Base-by-base conservation (phyloP, 2,797 vertebrate genomes). In the Pseudopleuronectes americanus region DNA sequence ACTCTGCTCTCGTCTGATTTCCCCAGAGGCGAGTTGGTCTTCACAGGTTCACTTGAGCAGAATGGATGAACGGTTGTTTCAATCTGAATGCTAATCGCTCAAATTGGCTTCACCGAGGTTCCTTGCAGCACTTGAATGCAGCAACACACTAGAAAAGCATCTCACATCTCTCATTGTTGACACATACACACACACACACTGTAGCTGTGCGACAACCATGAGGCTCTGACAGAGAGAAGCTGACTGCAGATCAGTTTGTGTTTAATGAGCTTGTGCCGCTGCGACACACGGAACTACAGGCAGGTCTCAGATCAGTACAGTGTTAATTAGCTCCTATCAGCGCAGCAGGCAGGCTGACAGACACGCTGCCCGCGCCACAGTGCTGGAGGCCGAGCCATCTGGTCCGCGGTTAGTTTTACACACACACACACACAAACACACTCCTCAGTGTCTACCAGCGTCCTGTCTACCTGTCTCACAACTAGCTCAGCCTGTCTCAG, bases 21-120 rank as follows among this genome's bases (percentile, higher is more conserved):
- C 87, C 89, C 89, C 62, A 58, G 90, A 80, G 87, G 67, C 73
- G 59, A 64, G 55, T 82, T 67, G 68, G 71, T 80, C 74, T 74
- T 49, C 71, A 76, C 70, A 74, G 75, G 59, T 80, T 83, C 64
- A 51, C 19, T 80, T 72, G 69, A 79, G 79, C 74, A 79, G 71
- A 84, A 61, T 62, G 4, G 72, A 76, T 62, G 75, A 38, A 38
- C 36, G 36, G 61, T 62, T 81, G 22, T 77, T 80, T 88, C 70
- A 83, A 85, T 87, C 79, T 83, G 85, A 89, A 91, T 86, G 82
- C 76, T 81, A 91, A 89, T 86, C 61, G 51, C 24, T 36, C 17
- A 28, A 77, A 63, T 64, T 19, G 62, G 19, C 57, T 65, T 64
- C 68, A 53, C 5, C 31, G 51, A 56, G 64, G 66, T 86, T 70